phyloP scores from a whole-genome alignment of 1,140 invertebrate genomes.

The Magallana ariakensis region DNA sequence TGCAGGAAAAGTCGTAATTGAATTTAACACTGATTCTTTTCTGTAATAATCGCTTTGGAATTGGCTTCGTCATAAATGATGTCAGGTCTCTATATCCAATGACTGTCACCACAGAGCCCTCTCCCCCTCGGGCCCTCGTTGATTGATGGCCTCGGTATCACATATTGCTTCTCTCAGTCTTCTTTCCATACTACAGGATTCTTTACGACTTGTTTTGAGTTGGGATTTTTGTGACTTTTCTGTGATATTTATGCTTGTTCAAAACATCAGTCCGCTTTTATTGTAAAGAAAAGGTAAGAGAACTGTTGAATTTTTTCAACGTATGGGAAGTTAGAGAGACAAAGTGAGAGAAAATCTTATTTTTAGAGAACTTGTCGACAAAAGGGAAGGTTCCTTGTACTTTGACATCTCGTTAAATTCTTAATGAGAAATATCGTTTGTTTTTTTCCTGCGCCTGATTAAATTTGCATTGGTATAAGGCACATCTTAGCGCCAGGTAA shows the following conservation, averaged over 20 bases:
- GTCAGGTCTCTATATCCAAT: conserved; percentile 18
- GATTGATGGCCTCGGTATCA: not conserved
- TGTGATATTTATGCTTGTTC: conserved; percentile 1
- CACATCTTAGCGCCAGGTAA: too few relatives aligned
- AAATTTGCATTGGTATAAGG: too few relatives aligned
- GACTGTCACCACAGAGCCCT: not conserved
- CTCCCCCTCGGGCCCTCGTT: not conserved
- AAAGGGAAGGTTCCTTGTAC: not conserved
- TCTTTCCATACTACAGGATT: not conserved
- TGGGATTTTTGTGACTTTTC: conserved; percentile 18
- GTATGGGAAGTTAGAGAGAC: not conserved
- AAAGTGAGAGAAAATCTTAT: not conserved
- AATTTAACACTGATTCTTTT: too few relatives aligned
- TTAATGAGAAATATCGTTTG: not conserved
- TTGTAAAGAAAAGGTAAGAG: not conserved
- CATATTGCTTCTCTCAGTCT: not conserved
- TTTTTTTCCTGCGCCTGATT: not conserved
- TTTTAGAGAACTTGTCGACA: too few relatives aligned
- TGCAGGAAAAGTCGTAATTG: too few relatives aligned
- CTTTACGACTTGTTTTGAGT: not conserved
- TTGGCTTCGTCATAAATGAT: conserved; percentile 18
- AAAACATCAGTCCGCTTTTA: not conserved
- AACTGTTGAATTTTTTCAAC: not conserved
- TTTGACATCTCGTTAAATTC: not conserved
- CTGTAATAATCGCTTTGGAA: not conserved